Conservation (phyloP, 2,797 vertebrate genomes). For the Luscinia luscinia region DNA sequence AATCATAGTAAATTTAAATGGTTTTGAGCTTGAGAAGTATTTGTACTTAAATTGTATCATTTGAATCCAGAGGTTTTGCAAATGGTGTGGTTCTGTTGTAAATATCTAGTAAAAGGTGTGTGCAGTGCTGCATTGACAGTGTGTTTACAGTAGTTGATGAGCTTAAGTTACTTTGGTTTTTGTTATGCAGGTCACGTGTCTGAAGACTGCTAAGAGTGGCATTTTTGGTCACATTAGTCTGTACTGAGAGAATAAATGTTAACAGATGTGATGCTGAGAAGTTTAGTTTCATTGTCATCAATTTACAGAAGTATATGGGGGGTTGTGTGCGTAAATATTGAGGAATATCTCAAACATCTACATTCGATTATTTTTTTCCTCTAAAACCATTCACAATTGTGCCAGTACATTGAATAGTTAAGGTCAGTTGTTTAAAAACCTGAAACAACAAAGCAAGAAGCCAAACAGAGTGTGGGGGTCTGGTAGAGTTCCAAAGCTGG, state of each 20-base stretch:
- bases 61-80: neutral
- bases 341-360: neutral
- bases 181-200: neutral
- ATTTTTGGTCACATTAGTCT: neutral
- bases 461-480: neutral
- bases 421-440: neutral
- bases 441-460: neutral
- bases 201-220: constrained; percentile 45
- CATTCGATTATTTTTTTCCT: neutral
- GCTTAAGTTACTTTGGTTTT: neutral
- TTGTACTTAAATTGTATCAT: neutral
- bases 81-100: neutral
- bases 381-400: neutral
- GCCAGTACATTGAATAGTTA: neutral
- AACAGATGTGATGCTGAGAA: neutral
- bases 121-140: constrained; percentile 1
- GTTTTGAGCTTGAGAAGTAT: neutral
- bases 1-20: neutral
- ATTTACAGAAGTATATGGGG: neutral
- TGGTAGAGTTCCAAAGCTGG: neutral
- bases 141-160: constrained; percentile 23
- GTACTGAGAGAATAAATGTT: neutral
- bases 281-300: neutral
- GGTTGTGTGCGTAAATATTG: neutral
- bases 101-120: neutral